phyloP scores from a whole-genome alignment of 2,888 invertebrate genomes.

The Anorthoa munda region DNA sequence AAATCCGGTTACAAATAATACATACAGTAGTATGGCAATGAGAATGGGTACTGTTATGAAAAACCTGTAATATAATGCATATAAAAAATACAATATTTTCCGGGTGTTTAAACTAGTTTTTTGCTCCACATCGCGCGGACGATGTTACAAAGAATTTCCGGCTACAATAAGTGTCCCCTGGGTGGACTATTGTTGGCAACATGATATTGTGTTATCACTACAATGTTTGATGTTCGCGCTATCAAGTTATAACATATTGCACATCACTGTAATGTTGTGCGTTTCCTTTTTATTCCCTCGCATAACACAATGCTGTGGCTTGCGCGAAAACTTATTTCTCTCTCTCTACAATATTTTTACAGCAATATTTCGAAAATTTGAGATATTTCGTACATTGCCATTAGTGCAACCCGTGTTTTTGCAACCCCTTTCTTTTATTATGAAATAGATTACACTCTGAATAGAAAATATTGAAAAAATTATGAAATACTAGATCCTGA shows the following conservation, averaged over 20 bases:
- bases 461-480: no score
- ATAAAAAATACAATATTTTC: slow-evolving; percentile 16
- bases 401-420: no score
- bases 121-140: slow-evolving; percentile 8
- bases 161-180: slow-evolving; percentile 50
- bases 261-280: slow-evolving; percentile 43
- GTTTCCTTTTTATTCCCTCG: slow-evolving; percentile 54
- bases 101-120: slow-evolving; percentile 34
- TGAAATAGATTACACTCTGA: no score
- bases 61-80: background rate
- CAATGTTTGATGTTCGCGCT: slow-evolving; percentile 49
- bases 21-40: background rate
- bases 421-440: no score
- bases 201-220: slow-evolving; percentile 50
- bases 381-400: no score
- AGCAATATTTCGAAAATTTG: no score
- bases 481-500: no score
- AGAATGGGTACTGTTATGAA: background rate
- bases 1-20: background rate
- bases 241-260: slow-evolving; percentile 64
- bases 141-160: slow-evolving; percentile 45
- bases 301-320: slow-evolving; percentile 50
- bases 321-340: slow-evolving; percentile 40
- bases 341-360: no score
- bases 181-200: slow-evolving; percentile 40